phyloP scores from a whole-genome alignment of 2,888 invertebrate species.

The Fragum fragum region DNA sequence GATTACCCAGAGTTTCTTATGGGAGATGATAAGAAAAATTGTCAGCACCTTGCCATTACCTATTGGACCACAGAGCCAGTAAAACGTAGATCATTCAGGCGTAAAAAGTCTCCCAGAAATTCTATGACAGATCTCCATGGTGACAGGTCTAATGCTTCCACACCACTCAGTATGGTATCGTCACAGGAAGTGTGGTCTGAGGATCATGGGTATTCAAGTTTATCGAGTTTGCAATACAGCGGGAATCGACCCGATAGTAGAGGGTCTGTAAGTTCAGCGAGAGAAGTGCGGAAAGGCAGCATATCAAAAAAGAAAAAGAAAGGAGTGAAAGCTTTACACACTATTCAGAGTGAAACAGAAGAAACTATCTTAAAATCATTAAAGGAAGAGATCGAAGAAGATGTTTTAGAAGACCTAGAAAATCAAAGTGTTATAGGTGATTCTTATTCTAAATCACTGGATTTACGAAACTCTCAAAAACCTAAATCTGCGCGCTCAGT shows the following conservation, averaged over 20 bases:
- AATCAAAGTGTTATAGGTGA: conserved; percentile 68
- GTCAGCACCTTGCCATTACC: conserved; percentile 84
- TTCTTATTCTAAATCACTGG: conserved; percentile 43
- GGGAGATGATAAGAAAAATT: conserved; percentile 83
- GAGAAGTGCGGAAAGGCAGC: conserved; percentile 55
- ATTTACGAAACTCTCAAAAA: conserved; percentile 29
- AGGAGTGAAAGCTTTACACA: conserved; percentile 49
- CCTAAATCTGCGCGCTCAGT: conserved; percentile 49
- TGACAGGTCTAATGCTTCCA: conserved; percentile 78
- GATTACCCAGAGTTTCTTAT: conserved; percentile 85
- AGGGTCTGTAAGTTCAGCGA: conserved; percentile 69
- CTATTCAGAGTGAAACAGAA: conserved; percentile 70
- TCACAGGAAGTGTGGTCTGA: conserved; percentile 76
- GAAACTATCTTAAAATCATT: conserved; percentile 77
- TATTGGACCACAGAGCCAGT: conserved; percentile 77
- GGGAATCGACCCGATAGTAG: conserved; percentile 73
- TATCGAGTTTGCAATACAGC: conserved; percentile 44
- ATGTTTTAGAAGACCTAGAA: conserved; percentile 74
- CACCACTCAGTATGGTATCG: conserved; percentile 76
- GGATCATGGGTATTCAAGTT: conserved; percentile 73
- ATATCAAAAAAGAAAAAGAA: conserved; percentile 77
- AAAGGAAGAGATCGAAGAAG: conserved; percentile 80
- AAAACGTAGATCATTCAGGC: conserved; percentile 69
- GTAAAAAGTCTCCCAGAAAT: conserved; percentile 70
- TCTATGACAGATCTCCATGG: conserved; percentile 71